Evolutionary conservation across 2,797 vertebrate species (phyloP), one percentile per base, ranked within the genome.

Genomic region (Odontamblyopus lacepedii): DNA sequence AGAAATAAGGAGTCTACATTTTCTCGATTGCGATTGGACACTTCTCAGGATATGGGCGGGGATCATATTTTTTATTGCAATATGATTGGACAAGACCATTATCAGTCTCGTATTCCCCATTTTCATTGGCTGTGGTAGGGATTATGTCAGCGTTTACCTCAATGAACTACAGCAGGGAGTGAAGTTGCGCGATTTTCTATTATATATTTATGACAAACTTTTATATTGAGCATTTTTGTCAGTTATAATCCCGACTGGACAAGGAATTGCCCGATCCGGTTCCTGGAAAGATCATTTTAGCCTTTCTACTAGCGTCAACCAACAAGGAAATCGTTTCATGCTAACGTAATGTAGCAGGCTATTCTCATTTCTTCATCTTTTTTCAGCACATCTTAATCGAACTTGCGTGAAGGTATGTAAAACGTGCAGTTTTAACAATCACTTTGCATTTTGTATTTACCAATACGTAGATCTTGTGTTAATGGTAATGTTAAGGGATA

Each of bases 261-360:
- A 30, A 11, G 65, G 8, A 29, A 26, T 50, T 26, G 63, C 26
- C 41, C 8, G 6, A 27, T 8, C 0, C 16, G 50, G 41, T 29
- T 50, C 4, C 15, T 18, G 44, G 35, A 38, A 63, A 29, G 41
- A 9, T 48, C 4, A 5, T 27, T 30, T 8, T 75, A 71, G 65
- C 73, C 65, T 76, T 57, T 68, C 67, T 48, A 8, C 53, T 79
- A 77, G 71, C 80, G 75, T 75, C 78, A 67, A 74, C 72, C 59
- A 85, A 89, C 81, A 74, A 90, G 88, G 90, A 92, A 92, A 83
- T 83, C 71, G 83, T 81, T 56, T 77, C 27, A 44, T 77, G 91
- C 91, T 92, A 92, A 83, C 85, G 88, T 76, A 82, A 92, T 92
- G 89, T 89, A 91, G 91, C 88, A 75, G 83, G 89, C 89, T 90